phyloP scores from a whole-genome alignment of 2,888 invertebrate genomes.

The Patella depressa region DNA sequence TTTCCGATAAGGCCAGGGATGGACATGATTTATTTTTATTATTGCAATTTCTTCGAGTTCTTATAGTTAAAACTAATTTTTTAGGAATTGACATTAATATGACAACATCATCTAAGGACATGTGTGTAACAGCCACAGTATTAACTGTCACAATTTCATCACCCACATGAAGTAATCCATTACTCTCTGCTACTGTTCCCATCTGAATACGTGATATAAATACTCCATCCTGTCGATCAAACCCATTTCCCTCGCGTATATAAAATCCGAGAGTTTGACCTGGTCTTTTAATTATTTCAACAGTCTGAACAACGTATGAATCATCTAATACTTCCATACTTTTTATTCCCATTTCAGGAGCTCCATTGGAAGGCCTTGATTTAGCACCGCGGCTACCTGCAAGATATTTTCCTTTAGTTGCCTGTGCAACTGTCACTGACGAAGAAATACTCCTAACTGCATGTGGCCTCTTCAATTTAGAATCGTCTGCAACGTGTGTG shows the following conservation, averaged over 20 bases:
- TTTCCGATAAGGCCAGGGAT: slow-evolving; percentile 62
- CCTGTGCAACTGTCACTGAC: slow-evolving; percentile 37
- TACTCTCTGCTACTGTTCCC: slow-evolving; percentile 96
- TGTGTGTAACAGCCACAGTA: slow-evolving; percentile 95
- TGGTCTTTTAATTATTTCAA: slow-evolving; percentile 98
- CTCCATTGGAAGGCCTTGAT: slow-evolving; percentile 49
- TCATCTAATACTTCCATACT: slow-evolving; percentile 65
- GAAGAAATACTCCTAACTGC: slow-evolving; percentile 38
- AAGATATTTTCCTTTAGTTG: slow-evolving; percentile 11
- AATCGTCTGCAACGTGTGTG: slow-evolving; percentile 19
- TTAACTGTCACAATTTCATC: slow-evolving; percentile 99
- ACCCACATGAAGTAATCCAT: slow-evolving; percentile 96
- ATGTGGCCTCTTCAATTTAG: slow-evolving; percentile 35
- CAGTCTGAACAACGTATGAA: slow-evolving; percentile 72
- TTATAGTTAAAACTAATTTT: slow-evolving; percentile 91
- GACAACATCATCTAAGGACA: slow-evolving; percentile 99
- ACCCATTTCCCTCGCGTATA: slow-evolving; percentile 98
- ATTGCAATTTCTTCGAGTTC: slow-evolving; percentile 61
- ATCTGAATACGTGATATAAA: slow-evolving; percentile 97
- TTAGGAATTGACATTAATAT: slow-evolving; percentile 99
- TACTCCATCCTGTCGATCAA: slow-evolving; percentile 93
- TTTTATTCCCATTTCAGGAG: slow-evolving; percentile 68
- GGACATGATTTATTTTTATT: slow-evolving; percentile 66
- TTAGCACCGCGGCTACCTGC: slow-evolving; percentile 27
- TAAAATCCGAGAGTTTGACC: slow-evolving; percentile 98